Evolutionary conservation across 2,888 invertebrate species (phyloP), one percentile per base, ranked within the genome.

Genomic region (Ophion obscuratus): DNA sequence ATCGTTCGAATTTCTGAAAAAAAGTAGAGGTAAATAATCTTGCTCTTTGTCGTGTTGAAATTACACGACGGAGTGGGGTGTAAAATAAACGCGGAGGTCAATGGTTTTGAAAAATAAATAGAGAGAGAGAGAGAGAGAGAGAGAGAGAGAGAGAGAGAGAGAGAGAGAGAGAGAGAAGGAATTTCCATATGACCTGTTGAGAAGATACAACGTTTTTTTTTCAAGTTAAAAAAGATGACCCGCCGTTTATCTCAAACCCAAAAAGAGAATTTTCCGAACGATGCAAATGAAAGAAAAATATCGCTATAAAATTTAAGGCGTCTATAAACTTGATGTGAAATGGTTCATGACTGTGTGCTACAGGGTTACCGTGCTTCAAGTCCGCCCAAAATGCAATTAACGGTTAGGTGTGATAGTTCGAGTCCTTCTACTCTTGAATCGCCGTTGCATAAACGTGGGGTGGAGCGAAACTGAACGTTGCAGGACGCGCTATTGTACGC

Each of bases 381-480:
- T 47, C 10, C 62, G 40, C 17, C 24, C 17, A 4, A 9, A 75
- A 24, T 4, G 40, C 17, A 27, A n/a, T 75, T 24, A 14, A 74
- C 57, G 47, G 17, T 61, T 27, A 61, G 59, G 31, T 36, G 59
- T 31, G 24, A 64, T 66, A 47, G 66, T 66, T 76, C 68, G 36
- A 70, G 62, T 17, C 47, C 64, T 31, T 31, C 64, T n/a, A 40
- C 47, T 66, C 53, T 76, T 31, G 27, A 17, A 47, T 47, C n/a
- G 20, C 59, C n/a, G 20, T 74, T 74, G 74, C 62, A 68, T 78
- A 78, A 78, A 74, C 74, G 74, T 74, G 53, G 59, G 40, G 74
- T 74, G 27, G 61, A 44, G 73, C 67, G 73, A 81, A 68, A 64
- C 53, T 73, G 81, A 68, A 74, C 77, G 44, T 77, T 66, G 31